These are phyloP conservation scores for Grantiella picta DNA, from an alignment of 2,113 vertebrate genomes.

Conservation along the genomic window DNA sequence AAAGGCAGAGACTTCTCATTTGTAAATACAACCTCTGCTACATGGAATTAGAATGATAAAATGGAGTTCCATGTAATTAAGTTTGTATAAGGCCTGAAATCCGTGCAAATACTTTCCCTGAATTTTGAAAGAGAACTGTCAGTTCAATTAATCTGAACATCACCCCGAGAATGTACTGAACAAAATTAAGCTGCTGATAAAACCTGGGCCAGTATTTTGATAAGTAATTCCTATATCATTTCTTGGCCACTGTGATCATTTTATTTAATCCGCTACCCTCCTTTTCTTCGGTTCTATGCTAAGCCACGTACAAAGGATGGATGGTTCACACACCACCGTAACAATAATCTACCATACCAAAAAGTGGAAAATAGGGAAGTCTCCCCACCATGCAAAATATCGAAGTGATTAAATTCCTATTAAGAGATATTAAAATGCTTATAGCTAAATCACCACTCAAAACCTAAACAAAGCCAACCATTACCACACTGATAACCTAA, in stretches of 20 bases:
- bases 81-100: constrained; percentile 99
- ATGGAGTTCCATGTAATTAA: constrained; percentile 99
- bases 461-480: constrained; percentile 67
- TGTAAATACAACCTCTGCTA: constrained; percentile 99
- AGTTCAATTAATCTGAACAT: constrained; percentile 99
- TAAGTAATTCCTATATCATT: constrained; percentile 99
- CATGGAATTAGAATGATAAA: constrained; percentile 99
- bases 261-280: constrained; percentile 97
- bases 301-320: constrained; percentile 95
- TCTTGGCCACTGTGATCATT: constrained; percentile 99
- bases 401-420: constrained; percentile 77
- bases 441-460: constrained; percentile 47
- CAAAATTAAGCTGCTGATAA: constrained; percentile 99
- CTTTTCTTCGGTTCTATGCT: constrained; percentile 84
- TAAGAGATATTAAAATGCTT: constrained; percentile 69
- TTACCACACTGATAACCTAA: constrained; percentile 14
- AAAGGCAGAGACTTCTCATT: constrained; percentile 99
- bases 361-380: constrained; percentile 74
- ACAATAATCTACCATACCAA: constrained; percentile 86
- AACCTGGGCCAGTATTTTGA: constrained; percentile 99
- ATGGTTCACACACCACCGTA: constrained; percentile 80
- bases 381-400: constrained; percentile 71
- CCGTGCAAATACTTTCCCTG: constrained; percentile 99
- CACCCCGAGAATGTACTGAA: constrained; percentile 98
- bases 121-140: constrained; percentile 99